Percentiles rank a stretch among this genome's conserved stretches.
Conservation (phyloP, 2,797 vertebrate species). For the Rhinoraja longicauda region DNA sequence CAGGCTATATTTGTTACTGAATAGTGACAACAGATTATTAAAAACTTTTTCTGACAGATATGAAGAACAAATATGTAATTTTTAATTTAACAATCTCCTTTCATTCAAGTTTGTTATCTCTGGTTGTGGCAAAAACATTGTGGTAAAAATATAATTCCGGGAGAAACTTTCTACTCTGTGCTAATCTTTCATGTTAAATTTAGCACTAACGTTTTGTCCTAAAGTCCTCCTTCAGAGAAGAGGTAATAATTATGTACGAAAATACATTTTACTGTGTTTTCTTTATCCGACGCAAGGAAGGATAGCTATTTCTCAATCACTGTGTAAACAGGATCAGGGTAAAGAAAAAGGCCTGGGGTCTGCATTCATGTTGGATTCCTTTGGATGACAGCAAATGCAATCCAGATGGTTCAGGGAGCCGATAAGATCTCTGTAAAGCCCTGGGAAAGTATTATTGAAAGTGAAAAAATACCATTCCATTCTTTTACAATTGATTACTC, state of each 20-base stretch:
- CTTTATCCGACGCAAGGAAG: neutral
- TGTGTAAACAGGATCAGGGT: slow-evolving; percentile 25
- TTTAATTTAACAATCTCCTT: neutral
- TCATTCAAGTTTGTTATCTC: neutral
- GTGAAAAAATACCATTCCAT: neutral
- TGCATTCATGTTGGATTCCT: slow-evolving; percentile 25
- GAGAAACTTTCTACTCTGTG: neutral
- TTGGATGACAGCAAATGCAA: slow-evolving; percentile 35
- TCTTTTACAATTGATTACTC: neutral
- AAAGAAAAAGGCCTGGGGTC: neutral
- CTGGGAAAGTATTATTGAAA: neutral
- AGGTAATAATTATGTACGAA: neutral
- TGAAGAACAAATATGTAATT: neutral
- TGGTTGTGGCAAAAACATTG: neutral
- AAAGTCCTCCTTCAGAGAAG: neutral
- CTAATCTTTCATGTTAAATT: neutral
- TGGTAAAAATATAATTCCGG: neutral
- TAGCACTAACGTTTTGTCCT: neutral
- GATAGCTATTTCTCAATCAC: neutral
- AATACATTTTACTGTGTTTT: neutral
- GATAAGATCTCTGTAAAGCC: slow-evolving; percentile 28
- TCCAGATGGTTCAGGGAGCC: slow-evolving; percentile 32
- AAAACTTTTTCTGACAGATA: neutral
- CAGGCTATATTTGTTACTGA: no score
- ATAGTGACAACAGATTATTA: no score